Evolutionary conservation across 2,888 invertebrate genomes (phyloP).

Genomic region (Agapostemon virescens): DNA sequence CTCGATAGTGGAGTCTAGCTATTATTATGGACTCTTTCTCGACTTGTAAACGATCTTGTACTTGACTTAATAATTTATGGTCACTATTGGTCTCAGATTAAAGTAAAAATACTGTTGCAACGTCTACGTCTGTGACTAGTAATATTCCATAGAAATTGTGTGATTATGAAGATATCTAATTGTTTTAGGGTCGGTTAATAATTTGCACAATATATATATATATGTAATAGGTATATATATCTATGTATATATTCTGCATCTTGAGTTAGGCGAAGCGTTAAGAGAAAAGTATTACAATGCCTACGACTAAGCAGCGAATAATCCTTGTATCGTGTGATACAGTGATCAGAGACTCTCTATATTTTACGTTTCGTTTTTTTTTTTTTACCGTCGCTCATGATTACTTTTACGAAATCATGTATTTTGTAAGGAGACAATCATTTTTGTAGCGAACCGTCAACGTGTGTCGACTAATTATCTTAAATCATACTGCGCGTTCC

Average conservation of each 20-base stretch:
- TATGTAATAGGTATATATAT: conserved; percentile 17
- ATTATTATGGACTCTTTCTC: background rate
- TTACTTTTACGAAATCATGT: conserved; percentile 29
- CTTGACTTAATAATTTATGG: background rate
- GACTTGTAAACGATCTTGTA: background rate
- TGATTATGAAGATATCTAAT: background rate
- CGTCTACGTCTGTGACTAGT: background rate
- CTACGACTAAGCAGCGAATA: conserved; percentile 45
- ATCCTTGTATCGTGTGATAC: conserved; percentile 33
- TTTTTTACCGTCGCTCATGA: conserved; percentile 3
- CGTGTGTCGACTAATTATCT: conserved; percentile 1
- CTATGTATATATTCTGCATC: conserved; percentile 41
- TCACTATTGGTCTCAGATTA: background rate
- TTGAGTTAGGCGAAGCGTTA: conserved; percentile 28
- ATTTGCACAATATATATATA: conserved; percentile 61
- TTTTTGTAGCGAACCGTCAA: conserved; percentile 43
- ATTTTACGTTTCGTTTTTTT: conserved; percentile 18
- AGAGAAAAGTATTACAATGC: conserved; percentile 42
- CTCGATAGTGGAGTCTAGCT: background rate
- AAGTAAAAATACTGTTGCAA: background rate
- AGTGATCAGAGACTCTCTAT: conserved; percentile 43
- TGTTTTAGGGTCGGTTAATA: conserved; percentile 48
- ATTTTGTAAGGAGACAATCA: conserved; percentile 50
- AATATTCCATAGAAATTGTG: conserved; percentile 4
- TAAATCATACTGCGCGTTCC: conserved; percentile 1